Conservation (phyloP, 2,888 invertebrate species). For the Cheilosia urbana region DNA sequence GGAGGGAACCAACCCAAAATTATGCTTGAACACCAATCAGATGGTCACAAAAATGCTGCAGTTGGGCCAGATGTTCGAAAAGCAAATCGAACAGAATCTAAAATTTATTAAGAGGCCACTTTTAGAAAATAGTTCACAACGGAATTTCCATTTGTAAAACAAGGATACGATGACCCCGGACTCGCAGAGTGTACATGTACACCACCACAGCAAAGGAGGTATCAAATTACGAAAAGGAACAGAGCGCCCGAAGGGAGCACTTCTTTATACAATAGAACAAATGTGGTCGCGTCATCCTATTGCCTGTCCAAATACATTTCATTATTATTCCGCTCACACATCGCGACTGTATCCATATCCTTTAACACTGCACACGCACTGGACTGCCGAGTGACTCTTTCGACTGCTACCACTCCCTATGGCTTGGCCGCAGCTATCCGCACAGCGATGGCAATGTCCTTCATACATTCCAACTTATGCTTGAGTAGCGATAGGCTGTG, state of each 20-base stretch:
- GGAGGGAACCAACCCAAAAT: conserved; percentile 17
- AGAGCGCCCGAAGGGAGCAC: not conserved
- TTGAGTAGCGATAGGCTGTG: conserved; percentile 6
- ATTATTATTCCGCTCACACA: conserved; percentile 42
- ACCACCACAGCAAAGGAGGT: conserved; percentile 10
- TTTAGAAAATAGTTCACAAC: not conserved
- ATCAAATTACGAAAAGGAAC: conserved; percentile 49
- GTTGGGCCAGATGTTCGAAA: no score
- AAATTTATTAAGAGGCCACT: no score
- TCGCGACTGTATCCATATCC: conserved; percentile 37
- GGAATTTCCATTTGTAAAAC: conserved; percentile 3
- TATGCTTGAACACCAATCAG: conserved; percentile 44
- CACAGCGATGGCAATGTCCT: conserved; percentile 22
- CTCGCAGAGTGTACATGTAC: not conserved
- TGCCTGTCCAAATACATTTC: conserved; percentile 47
- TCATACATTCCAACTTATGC: conserved; percentile 20
- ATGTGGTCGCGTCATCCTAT: conserved; percentile 34
- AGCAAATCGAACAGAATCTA: no score
- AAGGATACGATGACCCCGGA: conserved; percentile 40
- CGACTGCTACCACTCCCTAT: conserved; percentile 34
- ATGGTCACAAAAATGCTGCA: conserved; percentile 5
- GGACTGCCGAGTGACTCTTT: not conserved
- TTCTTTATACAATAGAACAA: conserved; percentile 13
- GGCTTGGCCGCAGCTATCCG: not conserved
- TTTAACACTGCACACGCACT: conserved; percentile 30